Conservation (phyloP, 2,797 vertebrate species). For the Monodelphis domestica region DNA sequence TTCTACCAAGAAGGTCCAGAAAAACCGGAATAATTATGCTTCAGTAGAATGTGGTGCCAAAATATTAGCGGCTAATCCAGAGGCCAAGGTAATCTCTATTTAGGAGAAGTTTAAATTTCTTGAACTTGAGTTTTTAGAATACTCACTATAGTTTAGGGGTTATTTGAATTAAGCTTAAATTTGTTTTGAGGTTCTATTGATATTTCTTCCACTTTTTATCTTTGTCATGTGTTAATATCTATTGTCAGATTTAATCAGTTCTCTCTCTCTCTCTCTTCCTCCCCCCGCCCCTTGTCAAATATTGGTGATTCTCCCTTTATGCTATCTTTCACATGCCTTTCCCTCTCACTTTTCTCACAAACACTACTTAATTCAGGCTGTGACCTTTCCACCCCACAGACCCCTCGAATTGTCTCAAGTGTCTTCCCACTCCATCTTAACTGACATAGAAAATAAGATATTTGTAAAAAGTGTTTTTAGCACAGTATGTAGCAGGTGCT, state of each 20-base stretch:
- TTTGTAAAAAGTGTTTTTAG: neutral
- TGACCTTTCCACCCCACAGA: no score
- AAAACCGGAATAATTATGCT: constrained; percentile 99
- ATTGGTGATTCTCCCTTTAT: neutral
- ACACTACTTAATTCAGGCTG: neutral
- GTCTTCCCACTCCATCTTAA: neutral
- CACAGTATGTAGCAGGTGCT: neutral
- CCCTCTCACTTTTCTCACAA: neutral
- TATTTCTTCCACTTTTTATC: neutral
- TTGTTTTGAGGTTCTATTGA: neutral
- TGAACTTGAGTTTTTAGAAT: constrained; percentile 1
- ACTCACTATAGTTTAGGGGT: constrained; percentile 23
- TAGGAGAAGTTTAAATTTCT: constrained; percentile 42
- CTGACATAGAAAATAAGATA: neutral
- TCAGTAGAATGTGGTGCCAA: constrained; percentile 99
- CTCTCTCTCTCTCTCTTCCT: no score
- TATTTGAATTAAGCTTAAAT: neutral
- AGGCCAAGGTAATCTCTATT: constrained; percentile 93
- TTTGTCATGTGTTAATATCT: neutral
- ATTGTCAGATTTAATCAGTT: neutral
- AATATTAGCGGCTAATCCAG: constrained; percentile 96
- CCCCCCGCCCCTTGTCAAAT: no score
- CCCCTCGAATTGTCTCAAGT: neutral
- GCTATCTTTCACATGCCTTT: neutral
- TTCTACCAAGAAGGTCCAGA: constrained; percentile 95